Conservation (phyloP, 2,888 invertebrate species). For the Baronia brevicornis region DNA sequence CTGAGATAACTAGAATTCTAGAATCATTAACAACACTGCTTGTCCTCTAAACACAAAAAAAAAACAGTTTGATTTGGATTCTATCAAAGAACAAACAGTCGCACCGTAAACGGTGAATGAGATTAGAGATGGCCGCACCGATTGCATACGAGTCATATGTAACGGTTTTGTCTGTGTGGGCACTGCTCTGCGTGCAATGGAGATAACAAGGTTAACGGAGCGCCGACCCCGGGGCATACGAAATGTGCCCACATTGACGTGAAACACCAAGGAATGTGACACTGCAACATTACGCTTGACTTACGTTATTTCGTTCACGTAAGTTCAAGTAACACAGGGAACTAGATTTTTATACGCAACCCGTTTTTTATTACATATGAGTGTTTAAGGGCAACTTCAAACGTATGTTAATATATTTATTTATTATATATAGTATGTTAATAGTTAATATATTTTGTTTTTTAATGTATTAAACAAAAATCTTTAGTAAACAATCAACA, state of each 20-base stretch:
- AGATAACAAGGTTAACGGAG: conserved; percentile 62
- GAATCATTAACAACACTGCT: no score
- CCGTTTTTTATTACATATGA: no score
- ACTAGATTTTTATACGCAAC: no score
- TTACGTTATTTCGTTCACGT: conserved; percentile 27
- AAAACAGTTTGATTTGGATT: conserved; percentile 14
- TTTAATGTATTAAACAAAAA: no score
- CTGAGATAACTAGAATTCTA: no score
- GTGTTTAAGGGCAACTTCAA: no score
- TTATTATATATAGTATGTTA: no score
- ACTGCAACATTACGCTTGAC: conserved; percentile 26
- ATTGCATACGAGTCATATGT: conserved; percentile 40
- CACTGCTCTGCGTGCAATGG: conserved; percentile 31
- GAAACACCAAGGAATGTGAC: conserved; percentile 31
- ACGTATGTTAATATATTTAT: no score
- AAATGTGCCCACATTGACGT: conserved; percentile 28
- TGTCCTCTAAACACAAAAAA: no score
- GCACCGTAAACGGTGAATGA: conserved; percentile 14
- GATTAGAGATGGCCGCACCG: conserved; percentile 27
- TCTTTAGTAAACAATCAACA: no score
- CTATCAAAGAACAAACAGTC: conserved; percentile 11
- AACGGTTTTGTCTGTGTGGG: conserved; percentile 41
- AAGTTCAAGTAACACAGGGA: conserved; percentile 21
- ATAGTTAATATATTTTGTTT: no score
- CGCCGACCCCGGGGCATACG: conserved; percentile 39